These are phyloP conservation scores for Drosophila lacteicornis DNA, from an alignment of 1,140 invertebrate species.

Conservation along the genomic window DNA sequence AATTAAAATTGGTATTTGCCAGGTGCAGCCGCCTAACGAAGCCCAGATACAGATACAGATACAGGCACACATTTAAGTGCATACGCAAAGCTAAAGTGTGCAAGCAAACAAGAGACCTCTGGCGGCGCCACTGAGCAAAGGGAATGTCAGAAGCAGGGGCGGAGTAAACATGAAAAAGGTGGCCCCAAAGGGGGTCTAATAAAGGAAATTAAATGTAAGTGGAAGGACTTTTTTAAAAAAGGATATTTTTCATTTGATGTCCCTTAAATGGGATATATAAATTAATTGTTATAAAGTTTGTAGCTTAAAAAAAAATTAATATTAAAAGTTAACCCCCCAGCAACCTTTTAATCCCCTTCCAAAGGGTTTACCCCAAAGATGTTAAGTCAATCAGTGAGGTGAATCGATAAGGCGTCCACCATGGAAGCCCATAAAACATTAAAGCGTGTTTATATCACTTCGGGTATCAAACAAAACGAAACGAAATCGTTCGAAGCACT, in stretches of 20 bases:
- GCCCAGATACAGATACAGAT: conserved; percentile 26
- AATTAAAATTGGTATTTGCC: conserved; percentile 37
- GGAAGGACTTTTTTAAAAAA: background rate
- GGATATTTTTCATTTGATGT: background rate
- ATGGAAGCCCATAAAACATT: conserved; percentile 59
- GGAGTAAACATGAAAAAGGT: conserved; percentile 7
- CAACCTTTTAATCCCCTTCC: background rate
- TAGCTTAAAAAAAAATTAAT: background rate
- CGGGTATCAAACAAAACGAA: conserved; percentile 48
- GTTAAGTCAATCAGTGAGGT: conserved; percentile 1
- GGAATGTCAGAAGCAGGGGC: conserved; percentile 62
- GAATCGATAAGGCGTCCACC: conserved; percentile 45
- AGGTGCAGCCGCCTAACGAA: conserved; percentile 39
- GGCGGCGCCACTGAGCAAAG: conserved; percentile 41
- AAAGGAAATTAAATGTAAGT: background rate
- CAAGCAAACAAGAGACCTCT: conserved; percentile 29
- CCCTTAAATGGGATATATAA: too few relatives aligned
- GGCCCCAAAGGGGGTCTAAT: background rate
- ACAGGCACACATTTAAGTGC: conserved; percentile 15
- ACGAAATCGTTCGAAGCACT: conserved; percentile 30
- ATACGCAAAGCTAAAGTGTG: conserved; percentile 23
- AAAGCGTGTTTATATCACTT: conserved; percentile 59
- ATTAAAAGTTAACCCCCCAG: too few relatives aligned
- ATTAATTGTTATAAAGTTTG: too few relatives aligned
- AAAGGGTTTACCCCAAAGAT: conserved; percentile 10